Conservation (phyloP, 1,140 invertebrate genomes). For the Papilio polyxenes region DNA sequence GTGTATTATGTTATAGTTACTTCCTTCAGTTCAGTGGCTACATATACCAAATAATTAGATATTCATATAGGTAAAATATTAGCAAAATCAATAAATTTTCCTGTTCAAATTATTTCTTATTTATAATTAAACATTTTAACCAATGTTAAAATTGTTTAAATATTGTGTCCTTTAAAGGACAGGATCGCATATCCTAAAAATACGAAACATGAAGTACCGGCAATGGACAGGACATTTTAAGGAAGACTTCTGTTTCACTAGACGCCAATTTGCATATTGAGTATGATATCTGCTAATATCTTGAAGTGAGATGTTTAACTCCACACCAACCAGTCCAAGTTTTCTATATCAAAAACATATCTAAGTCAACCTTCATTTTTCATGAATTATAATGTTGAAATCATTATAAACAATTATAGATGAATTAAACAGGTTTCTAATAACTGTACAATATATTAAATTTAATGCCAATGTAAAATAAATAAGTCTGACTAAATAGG, state of each 20-base stretch:
- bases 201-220: slow-evolving; percentile 2
- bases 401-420: too few species aligned
- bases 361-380: neutral
- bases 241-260: slow-evolving; percentile 7
- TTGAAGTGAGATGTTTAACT: neutral
- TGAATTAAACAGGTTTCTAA: too few species aligned
- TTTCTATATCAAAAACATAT: slow-evolving; percentile 5
- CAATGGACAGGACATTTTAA: slow-evolving; percentile 8
- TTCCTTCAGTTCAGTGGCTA: neutral
- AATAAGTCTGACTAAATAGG: too few species aligned
- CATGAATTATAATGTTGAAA: neutral
- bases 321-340: slow-evolving; percentile 11
- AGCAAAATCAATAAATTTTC: neutral
- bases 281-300: slow-evolving; percentile 28
- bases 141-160: neutral
- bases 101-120: neutral
- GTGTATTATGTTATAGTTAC: neutral
- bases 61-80: neutral
- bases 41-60: neutral
- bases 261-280: slow-evolving; percentile 21
- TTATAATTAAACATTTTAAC: neutral
- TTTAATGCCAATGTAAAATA: too few species aligned
- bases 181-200: neutral
- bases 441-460: too few species aligned
- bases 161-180: neutral